Evolutionary conservation across 1,140 invertebrate species (phyloP).

Genomic region (Oreohelix idahoensis): DNA sequence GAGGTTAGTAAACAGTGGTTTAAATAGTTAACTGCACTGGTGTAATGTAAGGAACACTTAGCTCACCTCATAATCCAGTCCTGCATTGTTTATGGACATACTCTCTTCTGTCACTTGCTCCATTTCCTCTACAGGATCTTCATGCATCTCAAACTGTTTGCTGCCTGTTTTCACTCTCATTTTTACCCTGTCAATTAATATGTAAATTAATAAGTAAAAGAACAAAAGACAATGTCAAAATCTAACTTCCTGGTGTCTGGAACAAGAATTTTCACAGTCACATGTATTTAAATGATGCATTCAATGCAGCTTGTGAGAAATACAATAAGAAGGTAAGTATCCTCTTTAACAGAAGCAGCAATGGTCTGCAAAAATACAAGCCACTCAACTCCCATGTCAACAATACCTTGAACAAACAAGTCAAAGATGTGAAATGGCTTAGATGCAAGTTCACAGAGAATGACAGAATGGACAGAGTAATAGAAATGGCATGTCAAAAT

Average conservation of each 20-base stretch:
- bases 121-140: constrained; percentile 48
- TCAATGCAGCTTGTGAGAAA: background rate
- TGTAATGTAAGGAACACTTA: background rate
- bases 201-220: background rate
- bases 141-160: constrained; percentile 66
- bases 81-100: constrained; percentile 46
- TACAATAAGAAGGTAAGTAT: background rate
- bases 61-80: constrained; percentile 47
- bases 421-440: no score
- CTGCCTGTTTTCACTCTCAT: constrained; percentile 69
- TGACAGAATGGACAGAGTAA: no score
- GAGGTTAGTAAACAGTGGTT: no score
- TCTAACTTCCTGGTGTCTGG: background rate
- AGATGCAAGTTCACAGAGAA: no score
- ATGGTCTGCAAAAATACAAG: no score
- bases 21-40: no score
- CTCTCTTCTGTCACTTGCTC: constrained; percentile 35
- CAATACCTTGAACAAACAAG: no score
- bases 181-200: constrained; percentile 54
- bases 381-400: no score
- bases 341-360: no score
- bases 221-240: background rate
- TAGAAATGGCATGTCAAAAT: no score
- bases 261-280: background rate
- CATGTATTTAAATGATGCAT: background rate